phyloP scores from a whole-genome alignment of 2,888 invertebrate species.

The Xanthia togata region DNA sequence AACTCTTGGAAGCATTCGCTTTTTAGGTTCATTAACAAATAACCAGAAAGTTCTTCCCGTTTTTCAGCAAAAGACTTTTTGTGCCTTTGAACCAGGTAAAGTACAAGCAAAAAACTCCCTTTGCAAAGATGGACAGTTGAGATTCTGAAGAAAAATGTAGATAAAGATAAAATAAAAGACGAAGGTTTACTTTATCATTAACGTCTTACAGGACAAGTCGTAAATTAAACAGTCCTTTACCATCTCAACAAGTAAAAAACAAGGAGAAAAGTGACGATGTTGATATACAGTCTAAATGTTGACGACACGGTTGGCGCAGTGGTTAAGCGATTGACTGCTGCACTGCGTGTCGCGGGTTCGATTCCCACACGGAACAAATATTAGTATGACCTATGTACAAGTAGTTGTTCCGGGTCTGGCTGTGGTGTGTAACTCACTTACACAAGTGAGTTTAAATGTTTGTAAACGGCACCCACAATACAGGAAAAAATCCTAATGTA shows the following conservation, averaged over 20 bases:
- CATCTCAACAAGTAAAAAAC: not conserved
- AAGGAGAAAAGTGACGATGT: not conserved
- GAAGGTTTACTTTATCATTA: conserved; percentile 11
- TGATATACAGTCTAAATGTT: too few relatives aligned
- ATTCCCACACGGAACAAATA: too few relatives aligned
- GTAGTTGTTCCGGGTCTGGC: too few relatives aligned
- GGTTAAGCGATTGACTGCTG: too few relatives aligned
- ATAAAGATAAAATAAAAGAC: conserved; percentile 24
- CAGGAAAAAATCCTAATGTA: too few relatives aligned
- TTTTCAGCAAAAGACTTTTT: conserved; percentile 10
- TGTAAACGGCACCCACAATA: too few relatives aligned
- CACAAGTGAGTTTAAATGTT: too few relatives aligned
- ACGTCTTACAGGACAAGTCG: not conserved
- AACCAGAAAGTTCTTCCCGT: not conserved
- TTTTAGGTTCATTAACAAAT: not conserved
- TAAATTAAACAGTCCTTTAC: not conserved
- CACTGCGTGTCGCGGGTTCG: too few relatives aligned
- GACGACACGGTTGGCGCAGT: too few relatives aligned
- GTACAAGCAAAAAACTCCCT: conserved; percentile 7
- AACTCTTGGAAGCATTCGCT: not conserved
- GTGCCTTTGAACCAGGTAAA: conserved; percentile 18
- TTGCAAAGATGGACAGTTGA: conserved; percentile 13
- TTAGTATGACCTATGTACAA: too few relatives aligned
- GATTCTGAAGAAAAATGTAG: conserved; percentile 12
- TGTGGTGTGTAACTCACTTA: too few relatives aligned